phyloP scores from a whole-genome alignment of 1,140 invertebrate species.

The Grapholita molesta region DNA sequence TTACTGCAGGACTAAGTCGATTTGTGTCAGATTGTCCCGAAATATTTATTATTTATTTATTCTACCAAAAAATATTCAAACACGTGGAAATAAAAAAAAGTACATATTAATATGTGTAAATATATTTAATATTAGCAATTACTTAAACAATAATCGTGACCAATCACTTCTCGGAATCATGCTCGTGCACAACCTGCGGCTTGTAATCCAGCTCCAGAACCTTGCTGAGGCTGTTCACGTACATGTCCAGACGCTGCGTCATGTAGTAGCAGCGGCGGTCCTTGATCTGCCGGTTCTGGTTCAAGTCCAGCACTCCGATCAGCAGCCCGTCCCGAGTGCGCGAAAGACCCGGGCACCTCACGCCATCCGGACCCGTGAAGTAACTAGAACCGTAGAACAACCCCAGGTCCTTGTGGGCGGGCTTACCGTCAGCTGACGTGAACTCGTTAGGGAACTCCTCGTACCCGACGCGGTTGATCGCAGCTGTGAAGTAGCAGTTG shows the following conservation, averaged over 20 bases:
- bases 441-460: slow-evolving; percentile 89
- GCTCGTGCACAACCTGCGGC: slow-evolving; percentile 64
- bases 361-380: slow-evolving; percentile 95
- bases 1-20: no score
- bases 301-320: slow-evolving; percentile 94
- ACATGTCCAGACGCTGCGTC: slow-evolving; percentile 96
- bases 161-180: slow-evolving; percentile 36
- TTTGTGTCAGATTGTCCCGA: no score
- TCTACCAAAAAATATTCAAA: no score
- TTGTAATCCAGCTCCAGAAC: slow-evolving; percentile 64
- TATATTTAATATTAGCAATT: not conserved
- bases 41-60: no score
- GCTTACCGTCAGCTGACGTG: slow-evolving; percentile 94
- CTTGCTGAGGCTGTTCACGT: slow-evolving; percentile 81
- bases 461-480: slow-evolving; percentile 97
- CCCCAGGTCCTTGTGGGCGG: slow-evolving; percentile 95
- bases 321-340: slow-evolving; percentile 93
- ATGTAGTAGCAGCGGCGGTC: slow-evolving; percentile 97
- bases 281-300: slow-evolving; percentile 96
- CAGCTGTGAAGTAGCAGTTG: slow-evolving; percentile 96
- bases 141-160: not conserved
- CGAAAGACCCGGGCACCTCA: slow-evolving; percentile 94
- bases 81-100: not conserved
- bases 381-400: slow-evolving; percentile 99
- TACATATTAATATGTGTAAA: not conserved